Evolutionary conservation across 2,113 vertebrate genomes (phyloP), one percentile per base, ranked within the genome.

Genomic region (Edolisoma coerulescens): DNA sequence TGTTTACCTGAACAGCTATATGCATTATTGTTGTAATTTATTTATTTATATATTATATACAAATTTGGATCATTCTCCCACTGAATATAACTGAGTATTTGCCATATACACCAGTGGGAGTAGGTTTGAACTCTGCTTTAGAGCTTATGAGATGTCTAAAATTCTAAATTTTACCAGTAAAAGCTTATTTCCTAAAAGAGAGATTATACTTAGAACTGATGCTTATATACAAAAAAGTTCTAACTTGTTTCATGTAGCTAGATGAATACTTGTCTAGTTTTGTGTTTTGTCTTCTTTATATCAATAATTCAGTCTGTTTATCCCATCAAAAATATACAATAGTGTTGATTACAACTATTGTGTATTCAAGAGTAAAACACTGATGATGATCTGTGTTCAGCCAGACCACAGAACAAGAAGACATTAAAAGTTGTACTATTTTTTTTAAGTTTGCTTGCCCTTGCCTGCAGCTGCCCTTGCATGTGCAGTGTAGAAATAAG

Each of bases 11-110:
- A 97, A 96, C 89, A 97, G 94, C 90, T 97, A 97, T 97, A 97
- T 97, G 95, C 89, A 97, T 97, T 97, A 97, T 83, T 96, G 94
- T 96, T 97, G 94, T 54, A 93, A 96, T 97, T 97, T 98, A 97
- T 97, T 98, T 97, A 93, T 97, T 94, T 97, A 98, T 98, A 96
- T 95, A 96, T 95, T 98, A 97, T 97, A 97, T 93, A 90, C 82
- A 93, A 95, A 96, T 95, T 91, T 95, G 95, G 71, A 95, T 85
- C 74, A 70, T 89, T 88, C 90, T 95, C 64, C 92, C 94, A 74
- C 84, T 95, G 88, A 84, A 80, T 68, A 79, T 94, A 96, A 96
- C 60, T 56, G 87, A 94, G 10, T 90, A 83, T 84, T 96, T 97
- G 87, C 95, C 92, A 97, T 95, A 96, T 93, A 57, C 42, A 69